These are phyloP conservation scores for Rhyacichthys aspro DNA, from an alignment of 2,797 vertebrate species.

Conservation along the genomic window DNA sequence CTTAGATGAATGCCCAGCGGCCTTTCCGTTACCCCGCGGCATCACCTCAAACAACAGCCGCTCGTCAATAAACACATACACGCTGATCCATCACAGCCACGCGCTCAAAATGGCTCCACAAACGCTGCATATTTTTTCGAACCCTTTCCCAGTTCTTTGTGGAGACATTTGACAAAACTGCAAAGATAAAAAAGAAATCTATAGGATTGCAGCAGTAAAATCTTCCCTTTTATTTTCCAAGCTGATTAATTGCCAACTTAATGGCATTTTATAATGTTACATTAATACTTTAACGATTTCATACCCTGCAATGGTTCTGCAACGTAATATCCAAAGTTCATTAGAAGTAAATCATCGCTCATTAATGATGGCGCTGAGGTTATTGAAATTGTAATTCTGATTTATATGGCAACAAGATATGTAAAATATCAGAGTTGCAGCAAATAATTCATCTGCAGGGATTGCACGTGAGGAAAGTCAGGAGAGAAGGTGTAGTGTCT, in stretches of 20 bases:
- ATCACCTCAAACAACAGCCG: slow-evolving; percentile 67
- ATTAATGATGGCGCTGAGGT: slow-evolving; percentile 67
- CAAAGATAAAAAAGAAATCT: slow-evolving; percentile 51
- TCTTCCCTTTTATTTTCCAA: slow-evolving; percentile 62
- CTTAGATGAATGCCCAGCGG: slow-evolving; percentile 67
- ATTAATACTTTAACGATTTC: slow-evolving; percentile 78
- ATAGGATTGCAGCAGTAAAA: slow-evolving; percentile 60
- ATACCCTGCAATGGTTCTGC: slow-evolving; percentile 66
- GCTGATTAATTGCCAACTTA: slow-evolving; percentile 75
- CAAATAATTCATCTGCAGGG: slow-evolving; percentile 45
- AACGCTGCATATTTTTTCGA: background rate
- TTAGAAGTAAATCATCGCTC: slow-evolving; percentile 77
- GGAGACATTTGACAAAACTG: slow-evolving; percentile 10
- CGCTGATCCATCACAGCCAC: slow-evolving; percentile 7
- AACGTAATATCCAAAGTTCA: slow-evolving; percentile 76
- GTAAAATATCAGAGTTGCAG: slow-evolving; percentile 37
- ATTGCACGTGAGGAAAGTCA: slow-evolving; percentile 18
- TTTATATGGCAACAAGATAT: slow-evolving; percentile 60
- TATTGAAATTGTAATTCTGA: slow-evolving; percentile 74
- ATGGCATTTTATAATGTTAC: slow-evolving; percentile 78
- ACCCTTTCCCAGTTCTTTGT: slow-evolving; percentile 1
- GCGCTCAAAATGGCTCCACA: background rate
- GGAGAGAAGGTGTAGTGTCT: slow-evolving; percentile 41
- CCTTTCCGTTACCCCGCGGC: slow-evolving; percentile 52
- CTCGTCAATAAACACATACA: slow-evolving; percentile 63